A percentile compares a stretch with the other conserved stretches of the same genome.
Conservation (phyloP, 2,797 vertebrate species). For the Pseudomugil gertrudae region DNA sequence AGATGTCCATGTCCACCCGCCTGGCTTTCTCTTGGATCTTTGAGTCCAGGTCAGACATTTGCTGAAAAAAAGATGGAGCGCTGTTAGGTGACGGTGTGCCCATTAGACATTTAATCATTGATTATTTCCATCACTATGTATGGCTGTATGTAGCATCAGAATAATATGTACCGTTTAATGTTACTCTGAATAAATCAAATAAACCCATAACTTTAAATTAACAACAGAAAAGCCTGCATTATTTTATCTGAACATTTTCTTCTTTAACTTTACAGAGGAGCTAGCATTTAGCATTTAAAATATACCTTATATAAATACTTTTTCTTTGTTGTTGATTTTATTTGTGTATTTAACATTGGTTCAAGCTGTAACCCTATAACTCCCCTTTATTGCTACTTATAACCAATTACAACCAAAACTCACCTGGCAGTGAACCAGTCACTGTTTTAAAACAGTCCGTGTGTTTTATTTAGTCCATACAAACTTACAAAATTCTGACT, state of each 20-base stretch:
- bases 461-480: slow-evolving; percentile 3
- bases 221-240: background rate
- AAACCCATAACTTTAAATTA: background rate
- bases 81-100: background rate
- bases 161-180: background rate
- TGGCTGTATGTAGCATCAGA: background rate
- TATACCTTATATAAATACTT: no score
- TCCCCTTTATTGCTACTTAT: background rate
- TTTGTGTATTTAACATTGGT: background rate
- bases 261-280: background rate
- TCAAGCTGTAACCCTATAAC: background rate
- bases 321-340: no score
- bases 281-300: no score
- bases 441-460: background rate
- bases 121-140: background rate
- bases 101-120: background rate
- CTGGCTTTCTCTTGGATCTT: slow-evolving; percentile 99
- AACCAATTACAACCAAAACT: background rate
- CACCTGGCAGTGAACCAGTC: no score
- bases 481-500: slow-evolving; percentile 7
- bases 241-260: background rate
- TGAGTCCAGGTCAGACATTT: slow-evolving; percentile 98
- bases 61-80: slow-evolving; percentile 80
- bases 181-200: background rate
- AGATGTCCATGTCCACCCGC: slow-evolving; percentile 99